These are phyloP conservation scores for Nipponacmea schrenckii DNA, from an alignment of 2,888 invertebrate genomes.

Conservation along the genomic window DNA sequence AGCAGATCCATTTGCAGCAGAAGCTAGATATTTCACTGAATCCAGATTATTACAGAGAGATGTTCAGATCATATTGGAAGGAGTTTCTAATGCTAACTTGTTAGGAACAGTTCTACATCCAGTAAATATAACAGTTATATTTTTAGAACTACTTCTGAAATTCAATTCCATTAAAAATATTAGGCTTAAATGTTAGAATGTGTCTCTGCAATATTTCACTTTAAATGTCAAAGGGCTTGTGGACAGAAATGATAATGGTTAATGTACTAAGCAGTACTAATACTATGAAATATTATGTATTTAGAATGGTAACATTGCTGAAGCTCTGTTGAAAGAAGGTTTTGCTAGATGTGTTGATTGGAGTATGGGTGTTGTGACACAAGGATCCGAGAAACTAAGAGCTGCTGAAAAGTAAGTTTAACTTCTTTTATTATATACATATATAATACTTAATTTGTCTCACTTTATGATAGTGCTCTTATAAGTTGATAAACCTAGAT, in stretches of 20 bases:
- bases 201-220: too few species aligned
- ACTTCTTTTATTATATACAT: too few species aligned
- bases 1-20: conserved; percentile 80
- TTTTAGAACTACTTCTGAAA: too few species aligned
- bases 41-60: conserved; percentile 85
- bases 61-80: conserved; percentile 84
- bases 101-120: conserved; percentile 95
- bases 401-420: conserved; percentile 79
- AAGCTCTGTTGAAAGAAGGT: conserved; percentile 87
- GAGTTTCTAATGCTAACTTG: conserved; percentile 86
- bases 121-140: conserved; percentile 69
- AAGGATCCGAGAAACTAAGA: conserved; percentile 84
- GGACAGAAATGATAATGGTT: too few species aligned
- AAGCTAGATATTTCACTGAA: conserved; percentile 95
- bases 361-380: conserved; percentile 86
- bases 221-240: too few species aligned
- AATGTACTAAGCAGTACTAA: too few species aligned
- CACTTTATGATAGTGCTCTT: too few species aligned
- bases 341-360: conserved; percentile 94
- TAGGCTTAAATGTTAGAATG: too few species aligned
- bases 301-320: conserved; percentile 87
- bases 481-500: too few species aligned
- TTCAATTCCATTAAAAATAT: too few species aligned
- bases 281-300: neutral
- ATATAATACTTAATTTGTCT: too few species aligned